Evolutionary conservation across 1,140 invertebrate species (phyloP), one percentile per base, ranked within the genome.

Genomic region (Ridgeia piscesae): DNA sequence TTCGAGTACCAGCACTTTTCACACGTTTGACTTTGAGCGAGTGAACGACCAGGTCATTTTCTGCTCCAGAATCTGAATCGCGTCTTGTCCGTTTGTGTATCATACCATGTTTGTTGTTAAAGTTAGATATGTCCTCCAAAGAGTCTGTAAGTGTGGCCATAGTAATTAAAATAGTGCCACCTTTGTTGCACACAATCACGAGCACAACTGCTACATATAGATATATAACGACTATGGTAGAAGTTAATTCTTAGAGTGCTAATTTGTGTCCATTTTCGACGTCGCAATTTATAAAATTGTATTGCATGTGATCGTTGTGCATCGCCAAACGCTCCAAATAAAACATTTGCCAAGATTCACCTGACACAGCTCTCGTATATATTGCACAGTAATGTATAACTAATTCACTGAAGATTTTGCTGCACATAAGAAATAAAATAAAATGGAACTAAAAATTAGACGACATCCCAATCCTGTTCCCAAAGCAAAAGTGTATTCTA

Each of bases 1-100:
- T 93, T 34, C 93, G 58, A 77, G 27, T 21, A 31, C 58, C 58
- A 77, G 58, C 27, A 77, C 58, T 77, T 77, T 77, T 92, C 89
- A 58, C 35, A 27, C 35, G 58, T 77, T 77, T 77, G 27, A 77
- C 58, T 77, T 77, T 77, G 58, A 77, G 58, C 58, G 58, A 77
- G 58, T 77, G 58, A 77, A 77, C 58, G 58, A 77, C 27, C 11
- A 77, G 58, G 58, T 77, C 58, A 77, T 77, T 77, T 21, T 77
- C 58, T 31, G 58, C 58, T 77, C 58, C 58, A 77, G 58, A 77
- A 77, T 77, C 58, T 77, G 58, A 77, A 77, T 77, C 58, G 58
- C 58, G 58, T 77, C 58, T 77, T 77, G 58, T 77, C 58, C 58
- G 58, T 77, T 77, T 77, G 27, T 77, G 58, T 77, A 77, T 17